Evolutionary conservation across 2,113 vertebrate species (phyloP).

Genomic region (Rhipidura dahli): DNA sequence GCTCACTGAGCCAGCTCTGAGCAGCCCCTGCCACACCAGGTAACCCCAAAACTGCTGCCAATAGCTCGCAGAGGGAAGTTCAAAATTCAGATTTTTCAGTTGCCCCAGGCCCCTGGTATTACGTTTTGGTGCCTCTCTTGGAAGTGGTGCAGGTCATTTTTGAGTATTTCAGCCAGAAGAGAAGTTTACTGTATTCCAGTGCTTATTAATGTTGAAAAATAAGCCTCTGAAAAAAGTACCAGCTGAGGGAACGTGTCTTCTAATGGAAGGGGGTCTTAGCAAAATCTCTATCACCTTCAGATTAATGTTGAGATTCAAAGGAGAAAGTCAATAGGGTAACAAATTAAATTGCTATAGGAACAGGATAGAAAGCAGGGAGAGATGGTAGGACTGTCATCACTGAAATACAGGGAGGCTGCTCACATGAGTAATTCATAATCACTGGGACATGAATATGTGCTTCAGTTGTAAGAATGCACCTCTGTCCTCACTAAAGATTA

Average conservation of each 20-base stretch:
- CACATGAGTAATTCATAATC: neutral
- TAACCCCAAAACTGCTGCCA: neutral
- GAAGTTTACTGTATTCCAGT: neutral
- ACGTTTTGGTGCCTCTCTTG: neutral
- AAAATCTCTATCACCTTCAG: constrained; percentile 48
- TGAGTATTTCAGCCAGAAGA: constrained; percentile 2
- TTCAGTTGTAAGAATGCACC: neutral
- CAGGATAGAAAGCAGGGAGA: constrained; percentile 32
- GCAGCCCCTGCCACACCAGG: rapidly evolving
- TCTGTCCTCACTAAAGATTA: neutral
- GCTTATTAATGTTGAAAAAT: constrained; percentile 42
- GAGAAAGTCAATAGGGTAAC: constrained; percentile 36
- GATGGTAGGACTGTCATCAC: neutral
- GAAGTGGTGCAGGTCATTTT: neutral
- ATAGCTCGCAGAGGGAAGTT: neutral
- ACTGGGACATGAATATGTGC: neutral
- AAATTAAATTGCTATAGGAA: constrained; percentile 25
- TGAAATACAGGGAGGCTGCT: neutral
- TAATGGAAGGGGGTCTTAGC: neutral
- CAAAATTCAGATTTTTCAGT: neutral
- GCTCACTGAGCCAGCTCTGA: neutral
- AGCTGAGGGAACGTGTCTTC: constrained; percentile 42
- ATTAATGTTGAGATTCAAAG: constrained; percentile 41
- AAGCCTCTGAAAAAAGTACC: neutral
- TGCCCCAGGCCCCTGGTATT: neutral